Evolutionary conservation across 2,888 invertebrate genomes (phyloP).

Genomic region (Drosophila formosana): DNA sequence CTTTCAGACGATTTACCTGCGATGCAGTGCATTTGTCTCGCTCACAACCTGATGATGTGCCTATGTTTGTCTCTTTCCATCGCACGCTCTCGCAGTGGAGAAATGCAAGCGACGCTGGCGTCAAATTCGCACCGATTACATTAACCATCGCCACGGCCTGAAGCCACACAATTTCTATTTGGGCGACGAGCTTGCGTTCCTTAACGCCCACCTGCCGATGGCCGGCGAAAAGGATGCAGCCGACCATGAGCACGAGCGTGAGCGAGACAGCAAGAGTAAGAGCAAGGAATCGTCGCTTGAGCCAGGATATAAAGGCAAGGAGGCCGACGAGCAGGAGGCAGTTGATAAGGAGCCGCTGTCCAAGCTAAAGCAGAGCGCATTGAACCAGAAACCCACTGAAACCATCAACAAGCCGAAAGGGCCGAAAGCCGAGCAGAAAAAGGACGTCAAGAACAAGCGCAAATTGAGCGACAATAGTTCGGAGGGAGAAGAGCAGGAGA

Average conservation of each 20-base stretch:
- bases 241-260: not conserved
- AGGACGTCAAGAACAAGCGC: not conserved
- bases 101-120: slow-evolving; percentile 82
- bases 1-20: slow-evolving; percentile 2
- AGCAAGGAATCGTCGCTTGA: slow-evolving; percentile 19
- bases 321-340: slow-evolving; percentile 7
- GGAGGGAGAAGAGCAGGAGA: not conserved
- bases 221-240: slow-evolving; percentile 25
- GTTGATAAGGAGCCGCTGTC: slow-evolving; percentile 24
- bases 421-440: not conserved
- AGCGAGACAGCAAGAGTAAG: slow-evolving; percentile 33
- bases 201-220: slow-evolving; percentile 36
- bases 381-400: not conserved
- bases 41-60: slow-evolving; percentile 4
- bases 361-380: slow-evolving; percentile 5
- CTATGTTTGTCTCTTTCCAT: slow-evolving; percentile 24
- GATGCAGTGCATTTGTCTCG: slow-evolving; percentile 2
- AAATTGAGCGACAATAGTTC: not conserved
- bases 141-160: slow-evolving; percentile 47
- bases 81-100: slow-evolving; percentile 55
- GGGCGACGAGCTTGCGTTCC: slow-evolving; percentile 68
- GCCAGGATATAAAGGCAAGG: slow-evolving; percentile 22
- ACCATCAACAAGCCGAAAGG: not conserved
- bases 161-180: slow-evolving; percentile 62
- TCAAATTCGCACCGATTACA: slow-evolving; percentile 72